These are phyloP conservation scores for Actenoides lindsayi DNA, from an alignment of 2,113 vertebrate genomes.

Conservation along the genomic window DNA sequence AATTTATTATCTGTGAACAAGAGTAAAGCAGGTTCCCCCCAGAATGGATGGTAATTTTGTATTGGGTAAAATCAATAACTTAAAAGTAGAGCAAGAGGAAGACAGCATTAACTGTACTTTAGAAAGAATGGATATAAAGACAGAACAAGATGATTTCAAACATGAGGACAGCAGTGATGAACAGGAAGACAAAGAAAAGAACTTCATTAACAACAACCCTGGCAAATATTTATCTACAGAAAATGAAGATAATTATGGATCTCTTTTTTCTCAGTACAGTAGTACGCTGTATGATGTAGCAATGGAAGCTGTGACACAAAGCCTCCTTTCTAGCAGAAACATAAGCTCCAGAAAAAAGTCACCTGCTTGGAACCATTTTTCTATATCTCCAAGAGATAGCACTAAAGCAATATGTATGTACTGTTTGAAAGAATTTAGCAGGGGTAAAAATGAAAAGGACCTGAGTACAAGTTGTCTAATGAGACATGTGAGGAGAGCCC, in stretches of 20 bases:
- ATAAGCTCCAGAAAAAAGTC: constrained; percentile 92
- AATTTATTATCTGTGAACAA: constrained; percentile 63
- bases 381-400: constrained; percentile 95
- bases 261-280: constrained; percentile 90
- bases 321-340: constrained; percentile 88
- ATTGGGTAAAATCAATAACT: constrained; percentile 53
- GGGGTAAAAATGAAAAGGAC: constrained; percentile 98
- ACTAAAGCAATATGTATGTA: constrained; percentile 98
- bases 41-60: constrained; percentile 55
- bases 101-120: constrained; percentile 39
- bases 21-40: constrained; percentile 12
- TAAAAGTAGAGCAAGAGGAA: constrained; percentile 73
- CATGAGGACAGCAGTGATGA: constrained; percentile 80
- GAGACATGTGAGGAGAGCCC: constrained; percentile 94
- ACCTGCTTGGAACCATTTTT: constrained; percentile 98
- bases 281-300: constrained; percentile 95
- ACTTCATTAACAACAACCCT: constrained; percentile 72
- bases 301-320: constrained; percentile 97
- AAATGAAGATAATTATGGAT: constrained; percentile 88
- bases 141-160: constrained; percentile 77
- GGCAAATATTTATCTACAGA: constrained; percentile 81
- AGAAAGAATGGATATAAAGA: constrained; percentile 76
- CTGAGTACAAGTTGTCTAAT: constrained; percentile 97
- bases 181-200: constrained; percentile 72
- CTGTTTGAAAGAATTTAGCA: constrained; percentile 98